Evolutionary conservation across 2,888 invertebrate genomes (phyloP).

Genomic region (Bugulina stolonifera): DNA sequence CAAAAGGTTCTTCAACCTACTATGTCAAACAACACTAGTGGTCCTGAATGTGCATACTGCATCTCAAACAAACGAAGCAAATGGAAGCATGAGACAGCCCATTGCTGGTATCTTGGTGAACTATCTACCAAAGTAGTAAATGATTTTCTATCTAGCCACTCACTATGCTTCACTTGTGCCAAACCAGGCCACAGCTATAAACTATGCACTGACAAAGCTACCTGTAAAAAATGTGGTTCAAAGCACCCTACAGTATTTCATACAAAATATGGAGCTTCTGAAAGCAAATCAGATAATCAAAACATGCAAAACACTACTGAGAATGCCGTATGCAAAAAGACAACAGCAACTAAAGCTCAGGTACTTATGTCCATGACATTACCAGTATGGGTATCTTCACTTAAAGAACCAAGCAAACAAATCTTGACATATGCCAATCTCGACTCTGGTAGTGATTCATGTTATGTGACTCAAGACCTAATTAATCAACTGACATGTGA

Average conservation of each 20-base stretch:
- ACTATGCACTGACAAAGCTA: not conserved
- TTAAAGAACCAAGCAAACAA: slow-evolving; percentile 29
- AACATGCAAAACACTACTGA: not conserved
- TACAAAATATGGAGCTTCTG: not conserved
- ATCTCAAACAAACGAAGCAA: too few species aligned
- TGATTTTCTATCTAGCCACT: not conserved
- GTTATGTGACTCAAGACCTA: slow-evolving; percentile 30
- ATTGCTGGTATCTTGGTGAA: not conserved
- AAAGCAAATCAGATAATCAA: too few species aligned
- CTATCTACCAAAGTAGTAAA: not conserved
- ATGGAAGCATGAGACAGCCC: not conserved
- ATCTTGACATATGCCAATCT: slow-evolving; percentile 32
- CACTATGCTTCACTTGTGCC: not conserved
- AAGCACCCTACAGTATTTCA: not conserved
- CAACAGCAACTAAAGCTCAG: not conserved
- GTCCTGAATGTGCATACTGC: too few species aligned
- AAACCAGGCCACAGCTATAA: not conserved
- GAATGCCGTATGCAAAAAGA: not conserved
- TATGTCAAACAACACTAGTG: too few species aligned
- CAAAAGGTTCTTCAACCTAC: too few species aligned
- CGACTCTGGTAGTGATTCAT: slow-evolving; percentile 32
- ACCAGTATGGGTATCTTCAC: slow-evolving; percentile 31
- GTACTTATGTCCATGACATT: slow-evolving; percentile 30
- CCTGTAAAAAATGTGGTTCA: not conserved
- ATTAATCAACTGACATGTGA: slow-evolving; percentile 27